Conservation (phyloP, 2,888 invertebrate genomes). For the Andrena dorsata region DNA sequence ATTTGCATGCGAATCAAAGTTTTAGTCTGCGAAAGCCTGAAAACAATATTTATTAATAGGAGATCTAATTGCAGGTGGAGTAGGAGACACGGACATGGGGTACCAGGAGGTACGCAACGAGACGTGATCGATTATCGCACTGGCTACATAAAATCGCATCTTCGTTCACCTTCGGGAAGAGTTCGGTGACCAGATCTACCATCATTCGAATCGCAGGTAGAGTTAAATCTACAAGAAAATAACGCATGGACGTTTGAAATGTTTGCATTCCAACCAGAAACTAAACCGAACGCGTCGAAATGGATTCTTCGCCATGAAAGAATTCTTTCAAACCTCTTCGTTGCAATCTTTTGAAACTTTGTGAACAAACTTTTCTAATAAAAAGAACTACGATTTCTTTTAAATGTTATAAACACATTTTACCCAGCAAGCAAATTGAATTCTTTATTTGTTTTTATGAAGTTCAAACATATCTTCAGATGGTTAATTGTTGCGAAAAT, state of each 20-base stretch:
- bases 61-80: slow-evolving; percentile 90
- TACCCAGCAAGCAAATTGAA: slow-evolving; percentile 3
- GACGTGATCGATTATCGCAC: slow-evolving; percentile 93
- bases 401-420: background rate
- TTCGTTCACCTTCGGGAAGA: slow-evolving; percentile 96
- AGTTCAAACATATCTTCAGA: slow-evolving; percentile 14
- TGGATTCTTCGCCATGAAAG: background rate
- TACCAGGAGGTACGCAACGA: slow-evolving; percentile 86
- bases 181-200: slow-evolving; percentile 90
- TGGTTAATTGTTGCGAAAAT: slow-evolving; percentile 18
- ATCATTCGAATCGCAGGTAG: slow-evolving; percentile 20
- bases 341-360: background rate
- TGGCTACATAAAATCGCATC: slow-evolving; percentile 95
- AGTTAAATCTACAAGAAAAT: slow-evolving; percentile 15
- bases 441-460: slow-evolving; percentile 1
- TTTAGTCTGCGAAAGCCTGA: background rate
- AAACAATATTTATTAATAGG: slow-evolving; percentile 21
- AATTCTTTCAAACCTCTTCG: background rate
- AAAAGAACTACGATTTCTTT: background rate
- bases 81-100: slow-evolving; percentile 89
- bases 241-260: slow-evolving; percentile 10
- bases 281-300: background rate
- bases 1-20: slow-evolving; percentile 44
- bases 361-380: background rate
- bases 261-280: slow-evolving; percentile 2